Conservation (phyloP, 2,888 invertebrate species). For the Baronia brevicornis region DNA sequence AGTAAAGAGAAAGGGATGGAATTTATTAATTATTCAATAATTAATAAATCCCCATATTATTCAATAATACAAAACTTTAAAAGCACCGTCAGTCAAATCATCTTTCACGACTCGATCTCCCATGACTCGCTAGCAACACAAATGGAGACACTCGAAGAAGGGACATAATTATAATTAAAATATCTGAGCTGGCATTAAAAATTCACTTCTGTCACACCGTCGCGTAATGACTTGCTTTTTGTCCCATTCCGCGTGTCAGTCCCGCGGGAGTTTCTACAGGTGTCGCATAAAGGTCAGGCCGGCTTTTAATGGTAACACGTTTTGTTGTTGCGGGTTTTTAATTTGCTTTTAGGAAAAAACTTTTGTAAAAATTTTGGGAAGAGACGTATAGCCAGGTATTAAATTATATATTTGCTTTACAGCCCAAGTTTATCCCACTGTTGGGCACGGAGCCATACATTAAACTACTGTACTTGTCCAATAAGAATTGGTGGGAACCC, state of each 20-base stretch:
- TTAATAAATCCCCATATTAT: no score
- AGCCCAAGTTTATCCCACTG: no score
- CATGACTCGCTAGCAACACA: neutral
- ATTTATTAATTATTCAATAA: no score
- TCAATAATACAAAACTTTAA: neutral
- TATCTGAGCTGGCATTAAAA: conserved; percentile 5
- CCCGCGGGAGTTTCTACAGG: conserved; percentile 1
- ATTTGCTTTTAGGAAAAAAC: conserved; percentile 3
- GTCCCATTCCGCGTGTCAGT: neutral
- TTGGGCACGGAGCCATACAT: no score
- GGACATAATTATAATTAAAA: conserved; percentile 8
- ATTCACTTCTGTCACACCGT: conserved; percentile 3
- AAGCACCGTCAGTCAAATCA: neutral
- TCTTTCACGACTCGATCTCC: neutral
- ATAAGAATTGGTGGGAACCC: no score
- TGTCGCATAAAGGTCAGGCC: conserved; percentile 1
- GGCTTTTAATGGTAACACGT: conserved; percentile 9
- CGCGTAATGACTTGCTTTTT: conserved; percentile 5
- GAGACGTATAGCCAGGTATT: no score
- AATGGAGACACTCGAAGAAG: conserved; percentile 3
- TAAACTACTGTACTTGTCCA: no score
- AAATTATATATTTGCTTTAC: no score
- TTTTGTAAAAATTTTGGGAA: no score
- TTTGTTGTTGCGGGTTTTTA: conserved; percentile 14
- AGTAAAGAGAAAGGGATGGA: no score